phyloP scores from a whole-genome alignment of 1,140 invertebrate species.

The Scaptomyza hsui region DNA sequence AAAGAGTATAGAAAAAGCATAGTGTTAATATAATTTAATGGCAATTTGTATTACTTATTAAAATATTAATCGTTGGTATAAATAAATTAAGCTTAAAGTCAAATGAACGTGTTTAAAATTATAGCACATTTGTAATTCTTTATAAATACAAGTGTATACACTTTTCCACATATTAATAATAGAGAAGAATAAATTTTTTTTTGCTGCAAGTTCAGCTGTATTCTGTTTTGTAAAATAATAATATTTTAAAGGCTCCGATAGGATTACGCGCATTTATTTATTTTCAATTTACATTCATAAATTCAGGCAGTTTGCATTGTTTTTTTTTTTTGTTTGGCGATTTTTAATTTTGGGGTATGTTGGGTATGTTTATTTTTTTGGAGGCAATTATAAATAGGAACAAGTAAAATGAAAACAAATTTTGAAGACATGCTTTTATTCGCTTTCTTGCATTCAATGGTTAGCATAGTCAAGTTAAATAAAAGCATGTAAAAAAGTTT shows the following conservation, averaged over 20 bases:
- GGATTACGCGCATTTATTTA: slow-evolving; percentile 45
- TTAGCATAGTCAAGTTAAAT: no score
- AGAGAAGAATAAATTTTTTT: no score
- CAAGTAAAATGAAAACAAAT: no score
- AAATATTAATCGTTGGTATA: not conserved
- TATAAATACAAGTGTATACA: not conserved
- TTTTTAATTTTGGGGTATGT: not conserved
- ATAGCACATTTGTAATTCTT: not conserved
- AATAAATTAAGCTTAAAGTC: no score
- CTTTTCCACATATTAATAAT: no score
- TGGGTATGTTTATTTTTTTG: not conserved
- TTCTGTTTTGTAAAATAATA: slow-evolving; percentile 15
- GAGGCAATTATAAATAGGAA: no score
- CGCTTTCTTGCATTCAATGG: no score
- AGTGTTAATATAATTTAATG: not conserved
- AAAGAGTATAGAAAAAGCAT: not conserved
- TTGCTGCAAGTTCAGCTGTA: slow-evolving; percentile 8
- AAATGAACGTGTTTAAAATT: not conserved
- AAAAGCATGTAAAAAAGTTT: no score
- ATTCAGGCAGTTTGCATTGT: slow-evolving; percentile 31
- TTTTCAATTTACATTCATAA: slow-evolving; percentile 56
- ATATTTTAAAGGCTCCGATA: slow-evolving; percentile 7
- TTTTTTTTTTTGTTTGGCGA: not conserved
- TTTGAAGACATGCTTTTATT: no score
- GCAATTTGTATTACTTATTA: not conserved